Evolutionary conservation across 2,888 invertebrate species (phyloP), one percentile per base, ranked within the genome.

Genomic region (Drosophila koepferae): DNA sequence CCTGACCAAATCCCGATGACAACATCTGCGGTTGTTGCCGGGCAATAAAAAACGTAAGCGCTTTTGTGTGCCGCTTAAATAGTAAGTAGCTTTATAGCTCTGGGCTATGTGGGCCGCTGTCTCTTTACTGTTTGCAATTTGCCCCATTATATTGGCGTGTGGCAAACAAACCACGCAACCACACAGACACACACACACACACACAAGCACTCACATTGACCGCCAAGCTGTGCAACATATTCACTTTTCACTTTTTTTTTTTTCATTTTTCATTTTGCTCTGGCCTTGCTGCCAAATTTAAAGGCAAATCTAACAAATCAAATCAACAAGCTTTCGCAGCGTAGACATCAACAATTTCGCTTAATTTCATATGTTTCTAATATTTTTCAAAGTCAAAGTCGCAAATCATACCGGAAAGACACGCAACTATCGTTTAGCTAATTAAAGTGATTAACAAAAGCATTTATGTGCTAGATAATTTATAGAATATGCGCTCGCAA

Each of bases 281-380:
- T 69, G 77, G 64, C 85, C 85, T 88, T 86, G 86, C 41, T 49
- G 70, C 67, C 72, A 77, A 83, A 80, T 77, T 72, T 81, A 74
- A 80, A 81, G 41, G 28, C 80, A 69, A 74, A 87, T 87, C 85
- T 82, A 82, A 79, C 82, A 84, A 84, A 80, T 80, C 79, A 88
- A 88, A 81, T 81, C 65, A 55, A 54, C 71, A 63, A 82, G 49
- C 75, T 54, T 31, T 48, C 41, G 56, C 60, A 28, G 7, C 54
- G 49, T 46, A 61, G 63, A 64, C 63, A 67, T 60, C 60, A 83
- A 72, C 55, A 63, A 49, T 54, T 18, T 73, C 49, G 51, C 59
- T 71, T 63, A 68, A 58, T 77, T 71, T 63, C 53, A 54, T 38
- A 9, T 51, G 34, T 49, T 65, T 46, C 20, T 20, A 59, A 64